phyloP scores from a whole-genome alignment of 1,140 invertebrate genomes.

The Rhagoletis zephyria region DNA sequence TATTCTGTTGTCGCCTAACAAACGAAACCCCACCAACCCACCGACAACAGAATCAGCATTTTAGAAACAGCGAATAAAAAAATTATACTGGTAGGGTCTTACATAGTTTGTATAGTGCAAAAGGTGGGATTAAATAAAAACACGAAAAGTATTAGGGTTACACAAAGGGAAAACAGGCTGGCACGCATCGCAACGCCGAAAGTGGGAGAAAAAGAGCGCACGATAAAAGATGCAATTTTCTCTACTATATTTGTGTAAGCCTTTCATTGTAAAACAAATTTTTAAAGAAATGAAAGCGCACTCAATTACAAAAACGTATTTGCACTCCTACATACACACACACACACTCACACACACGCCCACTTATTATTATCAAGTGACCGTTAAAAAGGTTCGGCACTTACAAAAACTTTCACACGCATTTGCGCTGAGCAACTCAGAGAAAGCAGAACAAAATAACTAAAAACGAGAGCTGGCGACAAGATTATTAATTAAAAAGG shows the following conservation, averaged over 20 bases:
- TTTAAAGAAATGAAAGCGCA: background rate
- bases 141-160: background rate
- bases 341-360: background rate
- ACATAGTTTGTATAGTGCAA: background rate
- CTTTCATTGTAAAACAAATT: conserved; percentile 20
- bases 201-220: background rate
- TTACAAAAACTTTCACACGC: background rate
- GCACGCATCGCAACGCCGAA: too few species aligned
- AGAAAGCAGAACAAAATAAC: background rate
- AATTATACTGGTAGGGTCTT: background rate
- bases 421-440: background rate
- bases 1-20: conserved; percentile 31
- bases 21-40: background rate
- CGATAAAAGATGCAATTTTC: background rate
- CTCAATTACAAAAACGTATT: too few species aligned
- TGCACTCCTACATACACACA: background rate
- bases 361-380: background rate
- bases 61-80: background rate
- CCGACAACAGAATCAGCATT: background rate
- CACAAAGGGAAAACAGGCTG: background rate
- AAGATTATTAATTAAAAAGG: conserved; percentile 37
- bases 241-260: background rate
- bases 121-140: conserved; percentile 7
- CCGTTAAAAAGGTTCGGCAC: background rate
- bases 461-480: background rate